Conservation (phyloP, 2,888 invertebrate species). For the Scaptomyza cyrtandrae region DNA sequence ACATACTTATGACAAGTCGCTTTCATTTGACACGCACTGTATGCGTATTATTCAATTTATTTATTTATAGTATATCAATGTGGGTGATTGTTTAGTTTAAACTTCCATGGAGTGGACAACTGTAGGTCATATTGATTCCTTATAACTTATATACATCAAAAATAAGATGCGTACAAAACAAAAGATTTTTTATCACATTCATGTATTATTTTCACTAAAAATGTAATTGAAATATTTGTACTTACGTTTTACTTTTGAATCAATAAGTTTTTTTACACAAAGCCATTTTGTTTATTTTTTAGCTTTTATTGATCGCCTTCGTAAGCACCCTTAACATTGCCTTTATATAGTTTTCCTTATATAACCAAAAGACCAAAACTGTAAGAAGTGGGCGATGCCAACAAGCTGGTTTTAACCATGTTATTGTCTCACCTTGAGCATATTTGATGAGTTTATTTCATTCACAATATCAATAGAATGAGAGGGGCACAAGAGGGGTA, state of each 20-base stretch:
- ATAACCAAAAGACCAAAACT: conserved; percentile 35
- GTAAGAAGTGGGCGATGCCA: conserved; percentile 56
- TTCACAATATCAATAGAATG: conserved; percentile 58
- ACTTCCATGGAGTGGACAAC: not conserved
- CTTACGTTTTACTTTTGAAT: too few relatives aligned
- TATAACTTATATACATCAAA: too few relatives aligned
- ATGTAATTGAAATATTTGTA: too few relatives aligned
- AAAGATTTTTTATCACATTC: too few relatives aligned
- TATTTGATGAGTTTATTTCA: conserved; percentile 58
- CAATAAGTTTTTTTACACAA: too few relatives aligned
- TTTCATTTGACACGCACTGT: conserved; percentile 40
- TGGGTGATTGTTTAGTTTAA: conserved; percentile 16
- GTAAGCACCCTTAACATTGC: conserved; percentile 12
- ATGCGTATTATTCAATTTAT: conserved; percentile 13
- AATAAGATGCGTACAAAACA: too few relatives aligned
- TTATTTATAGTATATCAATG: conserved; percentile 6
- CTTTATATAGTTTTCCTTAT: conserved; percentile 31
- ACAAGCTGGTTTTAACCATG: conserved; percentile 36
- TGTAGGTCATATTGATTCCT: not conserved
- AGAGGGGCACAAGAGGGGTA: not conserved
- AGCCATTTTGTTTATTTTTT: too few relatives aligned
- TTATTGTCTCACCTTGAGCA: conserved; percentile 71
- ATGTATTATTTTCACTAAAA: too few relatives aligned
- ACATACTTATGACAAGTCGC: not conserved
- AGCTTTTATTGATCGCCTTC: conserved; percentile 33